Evolutionary conservation across 2,888 invertebrate species (phyloP), one percentile per base, ranked within the genome.

Genomic region (Lymantria monacha): DNA sequence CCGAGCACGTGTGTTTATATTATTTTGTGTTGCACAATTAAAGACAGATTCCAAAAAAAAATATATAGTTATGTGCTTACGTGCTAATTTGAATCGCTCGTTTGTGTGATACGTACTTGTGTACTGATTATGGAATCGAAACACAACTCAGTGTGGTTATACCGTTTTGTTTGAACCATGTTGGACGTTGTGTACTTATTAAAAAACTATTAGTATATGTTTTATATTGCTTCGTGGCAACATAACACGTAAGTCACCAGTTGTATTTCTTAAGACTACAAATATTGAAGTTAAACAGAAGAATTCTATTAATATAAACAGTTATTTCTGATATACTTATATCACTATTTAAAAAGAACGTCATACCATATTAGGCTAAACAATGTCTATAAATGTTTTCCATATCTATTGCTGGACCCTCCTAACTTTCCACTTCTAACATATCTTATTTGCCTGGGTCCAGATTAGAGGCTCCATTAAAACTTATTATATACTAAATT

Each of bases 1-100:
- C 78, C 72, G 89, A 74, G 79, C 85, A 88, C 88, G 87, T 85
- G 88, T 81, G 77, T 79, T 78, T 73, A 73, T 72, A 59, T 76
- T 70, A 77, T 74, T 81, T 76, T 55, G 78, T 76, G 77, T 76
- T 78, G 74, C 74, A 73, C 72, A 60, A 59, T 61, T 57, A 63
- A 66, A 63, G 53, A 68, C 54, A 59, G 30, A 56, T 53, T 54
- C 53, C 55, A 60, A 51, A 22, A 22, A 22, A 22, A 52, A 52
- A 53, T 40, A 22, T 31, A 54, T 51, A 63, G 63, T 71, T 68
- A 70, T 66, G 74, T 74, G 72, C 54, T 49, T 56, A 49, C 44
- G 48, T 57, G 54, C 44, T 61, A 47, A 44, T 51, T 48, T 53
- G 11, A 46, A 59, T 51, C 55, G 46, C 55, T 55, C 41, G 51